Conservation (phyloP, 2,113 vertebrate genomes). For the Panthera uncia region DNA sequence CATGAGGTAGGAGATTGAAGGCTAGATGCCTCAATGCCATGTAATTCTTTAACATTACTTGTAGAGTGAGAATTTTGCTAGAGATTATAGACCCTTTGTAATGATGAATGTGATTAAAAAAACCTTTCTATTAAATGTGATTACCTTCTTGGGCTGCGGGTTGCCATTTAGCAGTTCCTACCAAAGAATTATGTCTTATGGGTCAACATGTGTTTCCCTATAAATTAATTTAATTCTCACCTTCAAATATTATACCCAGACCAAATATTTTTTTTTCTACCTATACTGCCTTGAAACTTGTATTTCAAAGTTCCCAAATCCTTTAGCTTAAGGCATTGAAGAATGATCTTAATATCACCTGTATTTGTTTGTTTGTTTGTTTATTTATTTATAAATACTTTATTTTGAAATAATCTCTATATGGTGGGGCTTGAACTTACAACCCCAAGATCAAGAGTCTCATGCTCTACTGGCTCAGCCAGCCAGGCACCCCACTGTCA, state of each 20-base stretch:
- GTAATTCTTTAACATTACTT: not conserved
- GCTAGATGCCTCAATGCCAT: not conserved
- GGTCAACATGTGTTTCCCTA: not conserved
- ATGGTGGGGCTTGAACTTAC: not conserved
- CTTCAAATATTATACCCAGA: not conserved
- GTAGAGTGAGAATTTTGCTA: not conserved
- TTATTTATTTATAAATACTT: not conserved
- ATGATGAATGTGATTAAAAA: not conserved
- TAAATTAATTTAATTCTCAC: not conserved
- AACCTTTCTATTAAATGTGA: not conserved
- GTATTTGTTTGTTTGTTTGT: not conserved
- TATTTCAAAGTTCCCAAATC: not conserved
- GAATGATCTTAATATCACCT: not conserved
- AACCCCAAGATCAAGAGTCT: not conserved
- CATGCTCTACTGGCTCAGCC: not conserved
- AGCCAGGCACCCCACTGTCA: not conserved
- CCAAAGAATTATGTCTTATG: not conserved
- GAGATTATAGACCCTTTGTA: not conserved
- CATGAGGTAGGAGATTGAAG: not conserved
- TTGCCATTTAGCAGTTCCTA: not conserved
- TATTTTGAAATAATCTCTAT: no score
- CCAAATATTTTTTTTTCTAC: not conserved
- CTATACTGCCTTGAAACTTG: not conserved
- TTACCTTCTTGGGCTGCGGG: not conserved
- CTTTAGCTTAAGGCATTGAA: not conserved